Evolutionary conservation across 2,888 invertebrate species (phyloP).

Genomic region (Carabus problematicus): DNA sequence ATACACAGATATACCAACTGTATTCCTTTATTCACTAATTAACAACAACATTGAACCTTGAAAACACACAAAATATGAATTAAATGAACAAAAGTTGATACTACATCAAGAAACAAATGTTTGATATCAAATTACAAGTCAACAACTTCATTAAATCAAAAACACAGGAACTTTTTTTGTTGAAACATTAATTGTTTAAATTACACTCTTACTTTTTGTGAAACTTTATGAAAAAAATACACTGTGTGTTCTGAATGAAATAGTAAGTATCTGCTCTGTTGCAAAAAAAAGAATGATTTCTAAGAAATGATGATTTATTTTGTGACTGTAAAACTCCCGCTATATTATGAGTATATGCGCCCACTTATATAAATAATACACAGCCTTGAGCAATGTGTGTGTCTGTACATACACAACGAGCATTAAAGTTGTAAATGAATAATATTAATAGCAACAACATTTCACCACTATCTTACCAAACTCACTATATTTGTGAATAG

Average conservation of each 20-base stretch:
- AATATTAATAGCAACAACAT: constrained; percentile 3
- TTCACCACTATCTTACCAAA: constrained; percentile 12
- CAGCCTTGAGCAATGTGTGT: constrained; percentile 17
- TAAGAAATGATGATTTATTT: constrained; percentile 27
- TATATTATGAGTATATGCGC: constrained; percentile 20
- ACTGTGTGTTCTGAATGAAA: constrained; percentile 19
- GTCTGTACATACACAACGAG: constrained; percentile 14
- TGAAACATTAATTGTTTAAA: no score
- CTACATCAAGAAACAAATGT: no score
- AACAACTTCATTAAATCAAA: no score
- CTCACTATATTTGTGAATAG: constrained; percentile 10
- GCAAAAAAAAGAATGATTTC: constrained; percentile 11
- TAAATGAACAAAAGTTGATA: no score
- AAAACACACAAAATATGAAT: no score
- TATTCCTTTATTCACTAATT: no score
- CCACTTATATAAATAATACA: constrained; percentile 21
- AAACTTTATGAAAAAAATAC: no score
- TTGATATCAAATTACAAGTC: no score
- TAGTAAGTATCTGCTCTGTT: constrained; percentile 30
- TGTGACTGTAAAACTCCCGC: constrained; percentile 4
- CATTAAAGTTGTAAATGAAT: constrained; percentile 1
- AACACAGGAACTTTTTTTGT: no score
- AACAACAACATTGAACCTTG: no score
- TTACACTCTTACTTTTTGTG: no score
- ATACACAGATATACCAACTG: no score